Percentiles rank a stretch among this genome's conserved stretches.
Conservation (phyloP, 2,888 invertebrate genomes). For the Zaprionus obscuricornis region DNA sequence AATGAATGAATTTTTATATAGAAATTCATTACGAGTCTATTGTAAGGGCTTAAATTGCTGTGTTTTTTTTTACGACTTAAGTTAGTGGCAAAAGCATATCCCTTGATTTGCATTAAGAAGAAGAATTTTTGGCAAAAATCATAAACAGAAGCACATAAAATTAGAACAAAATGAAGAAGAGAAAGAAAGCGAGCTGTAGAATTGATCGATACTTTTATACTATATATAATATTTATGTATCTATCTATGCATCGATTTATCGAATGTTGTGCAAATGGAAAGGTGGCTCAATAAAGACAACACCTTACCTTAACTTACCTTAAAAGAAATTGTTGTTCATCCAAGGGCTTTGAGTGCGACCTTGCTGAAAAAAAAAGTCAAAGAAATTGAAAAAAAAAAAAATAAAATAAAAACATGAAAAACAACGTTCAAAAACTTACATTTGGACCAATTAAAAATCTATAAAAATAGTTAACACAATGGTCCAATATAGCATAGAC, state of each 20-base stretch:
- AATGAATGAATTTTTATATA: too few relatives aligned
- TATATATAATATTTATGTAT: too few relatives aligned
- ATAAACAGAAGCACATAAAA: constrained; percentile 33
- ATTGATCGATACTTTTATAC: too few relatives aligned
- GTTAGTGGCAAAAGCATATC: not conserved
- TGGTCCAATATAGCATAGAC: constrained; percentile 23
- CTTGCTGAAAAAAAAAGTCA: constrained; percentile 20
- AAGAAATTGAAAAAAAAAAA: not conserved
- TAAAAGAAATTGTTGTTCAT: constrained; percentile 13
- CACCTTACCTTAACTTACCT: too few relatives aligned
- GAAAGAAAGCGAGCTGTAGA: constrained; percentile 23
- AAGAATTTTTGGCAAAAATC: constrained; percentile 14
- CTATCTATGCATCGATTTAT: constrained; percentile 1
- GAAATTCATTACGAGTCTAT: too few relatives aligned
- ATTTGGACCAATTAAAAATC: constrained; percentile 62
- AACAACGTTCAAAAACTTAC: constrained; percentile 19
- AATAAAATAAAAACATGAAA: constrained; percentile 9
- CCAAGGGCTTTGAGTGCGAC: constrained; percentile 40
- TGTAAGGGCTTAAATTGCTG: too few relatives aligned
- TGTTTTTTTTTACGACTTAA: too few relatives aligned
- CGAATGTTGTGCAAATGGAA: constrained; percentile 39
- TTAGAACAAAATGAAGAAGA: not conserved
- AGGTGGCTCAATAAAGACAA: constrained; percentile 11
- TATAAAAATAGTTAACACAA: constrained; percentile 58
- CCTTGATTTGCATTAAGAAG: constrained; percentile 6